phyloP scores from a whole-genome alignment of 2,888 invertebrate genomes.

The Poecilobothrus nobilitatus region DNA sequence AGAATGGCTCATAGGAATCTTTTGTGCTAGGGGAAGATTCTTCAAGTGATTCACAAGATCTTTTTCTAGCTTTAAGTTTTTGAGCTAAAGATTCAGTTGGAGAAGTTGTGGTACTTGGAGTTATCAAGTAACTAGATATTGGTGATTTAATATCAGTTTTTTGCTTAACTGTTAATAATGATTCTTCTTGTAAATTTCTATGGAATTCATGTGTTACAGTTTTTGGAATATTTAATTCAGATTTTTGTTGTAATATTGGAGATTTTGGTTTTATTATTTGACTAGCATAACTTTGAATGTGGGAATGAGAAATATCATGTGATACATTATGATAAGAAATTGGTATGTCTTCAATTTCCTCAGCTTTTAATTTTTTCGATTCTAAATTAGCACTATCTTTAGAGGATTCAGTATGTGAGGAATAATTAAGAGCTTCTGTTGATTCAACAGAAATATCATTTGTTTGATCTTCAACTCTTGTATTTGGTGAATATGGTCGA shows the following conservation, averaged over 20 bases:
- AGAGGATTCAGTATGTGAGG: constrained; percentile 39
- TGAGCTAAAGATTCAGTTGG: constrained; percentile 10
- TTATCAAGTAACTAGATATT: constrained; percentile 13
- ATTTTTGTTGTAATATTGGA: constrained; percentile 26
- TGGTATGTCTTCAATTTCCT: constrained; percentile 13
- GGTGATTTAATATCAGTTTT: constrained; percentile 12
- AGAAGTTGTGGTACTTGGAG: background rate
- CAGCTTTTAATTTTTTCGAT: constrained; percentile 13
- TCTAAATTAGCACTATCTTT: constrained; percentile 28
- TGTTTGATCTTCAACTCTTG: constrained; percentile 33
- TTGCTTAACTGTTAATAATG: background rate
- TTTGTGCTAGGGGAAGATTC: background rate
- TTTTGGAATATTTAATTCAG: background rate
- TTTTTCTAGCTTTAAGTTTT: constrained; percentile 21
- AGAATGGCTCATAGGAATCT: background rate
- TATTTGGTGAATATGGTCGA: constrained; percentile 37
- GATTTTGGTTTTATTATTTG: constrained; percentile 13
- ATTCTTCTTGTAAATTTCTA: background rate
- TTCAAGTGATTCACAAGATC: constrained; percentile 5
- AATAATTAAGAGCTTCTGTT: constrained; percentile 35
- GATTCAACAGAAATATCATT: constrained; percentile 41
- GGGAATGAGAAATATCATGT: constrained; percentile 13
- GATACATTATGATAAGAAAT: constrained; percentile 5
- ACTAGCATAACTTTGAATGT: constrained; percentile 10
- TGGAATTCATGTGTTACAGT: background rate